Evolutionary conservation across 2,113 vertebrate genomes (phyloP).

Genomic region (Garra rufa): DNA sequence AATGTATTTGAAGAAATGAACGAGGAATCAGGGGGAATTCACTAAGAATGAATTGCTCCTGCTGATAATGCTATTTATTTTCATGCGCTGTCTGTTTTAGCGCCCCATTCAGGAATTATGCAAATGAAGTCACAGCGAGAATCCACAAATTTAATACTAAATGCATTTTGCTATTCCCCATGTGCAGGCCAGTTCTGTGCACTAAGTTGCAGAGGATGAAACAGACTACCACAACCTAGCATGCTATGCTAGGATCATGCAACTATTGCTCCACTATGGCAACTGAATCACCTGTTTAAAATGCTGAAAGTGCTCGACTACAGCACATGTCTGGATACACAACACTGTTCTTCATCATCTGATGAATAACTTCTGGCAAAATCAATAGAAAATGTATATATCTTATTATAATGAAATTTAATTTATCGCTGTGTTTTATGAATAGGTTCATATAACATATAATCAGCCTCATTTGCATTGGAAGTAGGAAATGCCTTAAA

Average conservation of each 20-base stretch:
- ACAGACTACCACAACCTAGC: background rate
- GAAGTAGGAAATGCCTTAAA: too few relatives aligned
- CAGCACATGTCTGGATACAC: background rate
- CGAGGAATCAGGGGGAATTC: background rate
- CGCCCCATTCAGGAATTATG: background rate
- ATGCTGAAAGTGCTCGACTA: background rate
- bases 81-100: constrained; percentile 1
- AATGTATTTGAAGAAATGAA: constrained; percentile 6
- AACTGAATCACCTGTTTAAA: background rate
- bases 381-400: background rate
- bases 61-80: background rate
- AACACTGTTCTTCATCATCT: background rate
- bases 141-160: background rate
- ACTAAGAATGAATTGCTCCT: background rate
- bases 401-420: background rate
- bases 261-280: background rate
- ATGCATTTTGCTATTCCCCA: background rate
- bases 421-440: background rate
- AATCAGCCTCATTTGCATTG: background rate
- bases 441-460: background rate
- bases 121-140: background rate
- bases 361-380: background rate
- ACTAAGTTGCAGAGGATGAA: background rate
- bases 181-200: background rate
- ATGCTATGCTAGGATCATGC: background rate